A percentile compares a stretch with the other conserved stretches of the same genome.
These are phyloP conservation scores for Halisarca cf. caerulea DNA, from an alignment of 37 sponge, comb jelly and placozoan species.

Conservation along the genomic window DNA sequence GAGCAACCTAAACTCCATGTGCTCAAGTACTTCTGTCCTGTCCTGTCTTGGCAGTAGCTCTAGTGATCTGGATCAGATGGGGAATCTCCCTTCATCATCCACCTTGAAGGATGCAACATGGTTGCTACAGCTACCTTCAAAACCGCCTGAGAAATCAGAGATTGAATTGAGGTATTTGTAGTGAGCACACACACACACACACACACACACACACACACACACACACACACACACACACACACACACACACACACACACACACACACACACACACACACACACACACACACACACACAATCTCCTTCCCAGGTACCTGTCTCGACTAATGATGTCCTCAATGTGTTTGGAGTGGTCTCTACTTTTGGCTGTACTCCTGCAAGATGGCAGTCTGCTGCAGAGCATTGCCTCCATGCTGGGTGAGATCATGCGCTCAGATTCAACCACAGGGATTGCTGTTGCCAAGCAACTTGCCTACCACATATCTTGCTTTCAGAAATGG, in stretches of 20 bases:
- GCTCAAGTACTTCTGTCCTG: too few relatives aligned
- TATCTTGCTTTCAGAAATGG: not conserved
- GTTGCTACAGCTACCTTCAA: not conserved
- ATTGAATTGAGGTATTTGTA: constrained; percentile 64
- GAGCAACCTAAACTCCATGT: too few relatives aligned
- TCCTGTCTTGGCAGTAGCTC: too few relatives aligned
- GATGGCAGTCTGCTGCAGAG: constrained; percentile 22
- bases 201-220: constrained; percentile 59
- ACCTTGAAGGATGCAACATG: constrained; percentile 38
- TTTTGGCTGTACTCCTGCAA: constrained; percentile 53
- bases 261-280: constrained; percentile 60
- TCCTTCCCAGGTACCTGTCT: constrained; percentile 57
- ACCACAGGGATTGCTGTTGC: not conserved
- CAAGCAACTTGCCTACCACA: not conserved
- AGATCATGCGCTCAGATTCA: not conserved
- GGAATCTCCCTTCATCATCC: constrained; percentile 16
- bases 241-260: constrained; percentile 57
- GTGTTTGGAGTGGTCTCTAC: constrained; percentile 67
- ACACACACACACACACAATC: constrained; percentile 9
- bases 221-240: constrained; percentile 60
- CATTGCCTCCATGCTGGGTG: not conserved
- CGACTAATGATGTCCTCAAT: constrained; percentile 35
- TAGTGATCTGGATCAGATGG: constrained; percentile 17
- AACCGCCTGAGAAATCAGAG: constrained; percentile 52
- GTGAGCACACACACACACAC: constrained; percentile 36